Base-by-base conservation (phyloP, 2,113 vertebrate species). In the Ariopsis seemanni region DNA sequence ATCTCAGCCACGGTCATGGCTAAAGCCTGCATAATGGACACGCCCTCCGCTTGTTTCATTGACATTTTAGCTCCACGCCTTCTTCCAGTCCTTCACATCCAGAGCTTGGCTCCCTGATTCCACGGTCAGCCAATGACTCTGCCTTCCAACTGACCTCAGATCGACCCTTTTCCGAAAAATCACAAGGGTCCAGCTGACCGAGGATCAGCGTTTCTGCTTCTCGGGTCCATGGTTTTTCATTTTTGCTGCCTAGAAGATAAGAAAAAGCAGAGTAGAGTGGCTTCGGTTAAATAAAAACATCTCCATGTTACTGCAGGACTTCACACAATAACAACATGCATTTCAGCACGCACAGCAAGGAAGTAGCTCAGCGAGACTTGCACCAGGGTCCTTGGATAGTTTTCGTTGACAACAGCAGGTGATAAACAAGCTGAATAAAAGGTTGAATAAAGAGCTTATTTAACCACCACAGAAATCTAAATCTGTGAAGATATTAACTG, bases 1-100 rank as follows among this genome's bases (percentile, higher is more conserved):
- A 99, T 99, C 95, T 99, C 98, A 0, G 98, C 98, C 84, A 99
- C 97, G 0, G 98, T 99, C 98, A 99, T 99, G 72, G 98, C 98
- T 94, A 99, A 92, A 78, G 98, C 98, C 95, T 99, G 97, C 89
- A 98, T 97, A 74, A 99, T 92, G 91, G 98, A 98, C 95, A 98
- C 93, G 72, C 97, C 97, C 48, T 99, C 97, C 0, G 96, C 92
- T 88, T 93, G 95, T 90, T 93, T 95, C 86, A 99, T 85, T 0
- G 98, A 97, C 98, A 99, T 99, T 88, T 93, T 91, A 88, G 89
- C 86, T 85, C 86, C 71, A 0, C 88, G 90, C 82, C 75, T 65
- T 25, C 77, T 65, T 52, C 83, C 34, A 55, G 69, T 69, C 79
- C 42, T 63, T 92, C 85, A 92, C 91, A 86, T 89, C 88, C 77